A percentile compares a stretch with the other conserved stretches of the same genome.
Evolutionary conservation across 2,888 invertebrate genomes (phyloP).

Genomic region (Candidula unifasciata): DNA sequence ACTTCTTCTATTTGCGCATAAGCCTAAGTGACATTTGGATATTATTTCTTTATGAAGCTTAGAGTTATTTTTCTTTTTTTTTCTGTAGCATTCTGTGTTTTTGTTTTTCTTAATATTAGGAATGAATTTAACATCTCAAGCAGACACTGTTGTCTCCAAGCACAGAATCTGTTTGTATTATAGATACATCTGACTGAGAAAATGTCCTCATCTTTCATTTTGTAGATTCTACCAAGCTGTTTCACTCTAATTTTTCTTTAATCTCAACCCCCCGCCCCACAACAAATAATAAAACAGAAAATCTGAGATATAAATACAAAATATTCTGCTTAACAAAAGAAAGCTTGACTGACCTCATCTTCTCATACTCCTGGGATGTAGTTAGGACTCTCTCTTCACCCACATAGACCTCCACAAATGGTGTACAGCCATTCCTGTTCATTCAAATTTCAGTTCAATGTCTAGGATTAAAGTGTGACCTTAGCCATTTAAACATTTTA

Average conservation of each 20-base stretch:
- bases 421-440: conserved; percentile 91
- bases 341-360: conserved; percentile 82
- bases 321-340: neutral
- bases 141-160: too few species aligned
- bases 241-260: neutral
- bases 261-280: too few species aligned
- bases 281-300: neutral
- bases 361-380: conserved; percentile 93
- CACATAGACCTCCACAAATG: conserved; percentile 93
- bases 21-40: too few species aligned
- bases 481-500: neutral
- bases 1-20: too few species aligned
- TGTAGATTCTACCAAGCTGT: neutral
- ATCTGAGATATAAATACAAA: neutral
- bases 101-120: too few species aligned
- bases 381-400: conserved; percentile 87
- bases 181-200: too few species aligned
- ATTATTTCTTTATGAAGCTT: too few species aligned
- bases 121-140: too few species aligned
- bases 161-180: too few species aligned
- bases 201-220: too few species aligned
- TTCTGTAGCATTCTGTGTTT: too few species aligned
- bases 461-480: neutral
- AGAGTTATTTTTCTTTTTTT: too few species aligned
- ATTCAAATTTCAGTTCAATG: conserved; percentile 44